Evolutionary conservation across 2,113 vertebrate species (phyloP).

Genomic region (Accipiter virgatus): DNA sequence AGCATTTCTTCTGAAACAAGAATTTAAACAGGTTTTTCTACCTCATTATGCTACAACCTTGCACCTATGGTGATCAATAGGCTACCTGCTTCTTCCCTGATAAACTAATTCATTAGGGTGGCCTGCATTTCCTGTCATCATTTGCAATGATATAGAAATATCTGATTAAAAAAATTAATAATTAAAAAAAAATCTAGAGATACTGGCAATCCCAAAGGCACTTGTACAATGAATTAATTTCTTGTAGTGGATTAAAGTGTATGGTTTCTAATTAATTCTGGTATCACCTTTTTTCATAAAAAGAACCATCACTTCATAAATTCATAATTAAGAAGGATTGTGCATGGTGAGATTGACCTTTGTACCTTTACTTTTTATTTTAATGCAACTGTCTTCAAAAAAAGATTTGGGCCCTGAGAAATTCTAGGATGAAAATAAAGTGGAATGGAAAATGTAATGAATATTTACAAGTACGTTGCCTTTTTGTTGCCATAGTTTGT

Average conservation of each 20-base stretch:
- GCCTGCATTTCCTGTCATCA: neutral
- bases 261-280: constrained; percentile 41
- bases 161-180: neutral
- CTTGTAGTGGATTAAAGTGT: constrained; percentile 16
- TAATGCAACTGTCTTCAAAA: constrained; percentile 26
- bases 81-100: neutral
- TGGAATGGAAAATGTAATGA: constrained; percentile 32
- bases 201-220: neutral
- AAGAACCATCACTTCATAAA: neutral
- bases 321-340: constrained; percentile 6
- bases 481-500: constrained; percentile 23
- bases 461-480: neutral
- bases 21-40: neutral
- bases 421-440: constrained; percentile 19
- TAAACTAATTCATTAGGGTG: neutral
- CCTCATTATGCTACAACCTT: neutral
- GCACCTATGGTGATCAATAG: neutral
- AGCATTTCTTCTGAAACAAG: neutral
- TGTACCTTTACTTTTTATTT: constrained; percentile 35
- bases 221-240: constrained; percentile 22
- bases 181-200: neutral
- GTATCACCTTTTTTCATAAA: neutral
- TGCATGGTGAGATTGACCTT: neutral
- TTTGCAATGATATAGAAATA: constrained; percentile 6
- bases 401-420: neutral